Evolutionary conservation across 1,140 invertebrate genomes (phyloP), one percentile per base, ranked within the genome.

Genomic region (Sipha flava): DNA sequence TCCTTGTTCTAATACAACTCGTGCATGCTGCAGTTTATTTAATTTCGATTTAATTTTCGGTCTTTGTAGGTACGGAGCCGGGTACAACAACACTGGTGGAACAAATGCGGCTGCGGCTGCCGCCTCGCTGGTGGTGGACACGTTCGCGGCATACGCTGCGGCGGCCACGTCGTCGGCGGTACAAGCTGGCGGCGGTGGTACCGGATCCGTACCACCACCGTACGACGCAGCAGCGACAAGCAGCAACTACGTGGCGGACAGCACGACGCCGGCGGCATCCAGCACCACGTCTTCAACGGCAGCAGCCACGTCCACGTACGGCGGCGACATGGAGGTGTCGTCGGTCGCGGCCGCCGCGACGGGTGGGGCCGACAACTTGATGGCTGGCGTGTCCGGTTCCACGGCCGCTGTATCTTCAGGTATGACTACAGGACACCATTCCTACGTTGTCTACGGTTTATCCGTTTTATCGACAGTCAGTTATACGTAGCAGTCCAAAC

Each of bases 321-420:
- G 73, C 14, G 73, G 73, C 3, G 52, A 54, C 23, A 77, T 77
- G 73, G 73, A 77, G n/a, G 70, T 73, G 47, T 73, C 70, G 18
- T 73, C 70, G 10, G 70, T 73, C 31, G 73, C 73, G 31, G 73
- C 73, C 6, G 73, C 23, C 37, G 52, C 16, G 2, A 5, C 73
- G 10, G 73, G 49, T 16, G 31, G 21, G 6, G n/a, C 54, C 16
- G 73, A 77, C 23, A 57, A 37, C 34, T 23, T 77, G 37, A 77
- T 77, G 45, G 70, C 70, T 31, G 21, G 66, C 16, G 66, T 70
- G 26, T 70, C 66, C 23, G 66, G 66, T 29, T 70, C 66, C 7
- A 70, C 66, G 23, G 43, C 40, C 43, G 66, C 66, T 7, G 66
- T 70, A 16, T 70, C 66, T 47, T 70, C 66, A 7, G 66, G 66